Evolutionary conservation across 2,888 invertebrate species (phyloP), one percentile per base, ranked within the genome.

Genomic region (Synergus japonicus): DNA sequence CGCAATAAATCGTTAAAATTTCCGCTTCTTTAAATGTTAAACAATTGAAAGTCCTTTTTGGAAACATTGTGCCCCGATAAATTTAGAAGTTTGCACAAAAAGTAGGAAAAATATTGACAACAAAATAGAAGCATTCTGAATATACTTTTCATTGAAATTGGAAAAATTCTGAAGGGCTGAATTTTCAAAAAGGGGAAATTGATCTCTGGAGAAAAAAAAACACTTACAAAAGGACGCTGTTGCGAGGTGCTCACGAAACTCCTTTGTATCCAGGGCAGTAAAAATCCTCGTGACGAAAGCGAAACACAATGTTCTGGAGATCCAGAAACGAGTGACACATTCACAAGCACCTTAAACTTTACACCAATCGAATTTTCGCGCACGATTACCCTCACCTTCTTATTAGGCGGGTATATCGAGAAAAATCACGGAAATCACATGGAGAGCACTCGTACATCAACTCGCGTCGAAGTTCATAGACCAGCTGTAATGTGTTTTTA

Each of bases 381-480:
- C 83, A 80, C 79, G 80, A 64, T 77, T 64, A 76, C 77, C 76
- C 81, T 78, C 77, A 83, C 81, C 80, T 54, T 77, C 76, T 78
- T 81, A 83, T 81, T 82, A 82, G 79, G 78, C 85, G 84, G 82
- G 81, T 85, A 85, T 85, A 83, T 82, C 77, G 49, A 18, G 77
- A 79, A 82, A 86, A 85, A 82, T 84, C 84, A 83, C 85, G 78
- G 77, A 84, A 87, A 88, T 86, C 85, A 87, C 87, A 87, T 85
- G 86, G 85, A 85, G 80, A 84, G 81, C 84, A 82, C 82, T 84
- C 84, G 85, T 85, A 85, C 87, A 86, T 90, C 88, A 87, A 86
- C 87, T 87, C 87, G 83, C 89, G 84, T 87, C 85, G 85, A 85
- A 85, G 87, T 87, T 88, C 88, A 84, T 87, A 88, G 86, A 88